These are phyloP conservation scores for Dendrolimus pini DNA, from an alignment of 2,888 invertebrate species.

Conservation along the genomic window DNA sequence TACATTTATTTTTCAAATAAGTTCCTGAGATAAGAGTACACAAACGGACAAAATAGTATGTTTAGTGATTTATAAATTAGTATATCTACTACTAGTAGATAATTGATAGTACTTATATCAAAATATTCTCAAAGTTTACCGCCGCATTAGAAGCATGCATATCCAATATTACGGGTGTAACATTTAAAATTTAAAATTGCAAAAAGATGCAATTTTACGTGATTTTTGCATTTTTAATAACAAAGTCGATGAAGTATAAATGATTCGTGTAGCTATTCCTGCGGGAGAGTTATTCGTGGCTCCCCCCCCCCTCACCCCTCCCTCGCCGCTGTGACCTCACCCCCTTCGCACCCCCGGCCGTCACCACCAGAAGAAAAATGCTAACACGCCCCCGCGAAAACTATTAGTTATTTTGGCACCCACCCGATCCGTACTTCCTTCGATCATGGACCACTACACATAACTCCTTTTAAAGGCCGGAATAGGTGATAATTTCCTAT, in stretches of 20 bases:
- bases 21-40: no score
- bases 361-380: slow-evolving; percentile 76
- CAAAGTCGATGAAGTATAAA: slow-evolving; percentile 71
- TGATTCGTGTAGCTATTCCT: slow-evolving; percentile 66
- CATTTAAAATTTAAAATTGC: no score
- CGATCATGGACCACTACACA: slow-evolving; percentile 58
- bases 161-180: no score
- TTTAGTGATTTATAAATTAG: no score
- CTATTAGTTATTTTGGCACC: slow-evolving; percentile 77
- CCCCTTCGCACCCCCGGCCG: slow-evolving; percentile 37
- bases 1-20: no score
- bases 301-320: slow-evolving; percentile 24
- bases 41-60: no score
- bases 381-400: slow-evolving; percentile 76
- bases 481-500: slow-evolving; percentile 12
- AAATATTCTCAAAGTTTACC: no score
- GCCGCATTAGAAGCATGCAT: no score
- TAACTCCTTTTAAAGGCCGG: slow-evolving; percentile 23
- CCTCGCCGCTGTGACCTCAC: slow-evolving; percentile 17
- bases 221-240: slow-evolving; percentile 37
- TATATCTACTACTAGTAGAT: no score
- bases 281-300: slow-evolving; percentile 54
- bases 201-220: no score
- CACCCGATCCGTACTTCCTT: slow-evolving; percentile 49
- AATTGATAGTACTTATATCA: no score